Evolutionary conservation across 2,888 invertebrate genomes (phyloP).

Genomic region (Amphipyra tragopoginis): DNA sequence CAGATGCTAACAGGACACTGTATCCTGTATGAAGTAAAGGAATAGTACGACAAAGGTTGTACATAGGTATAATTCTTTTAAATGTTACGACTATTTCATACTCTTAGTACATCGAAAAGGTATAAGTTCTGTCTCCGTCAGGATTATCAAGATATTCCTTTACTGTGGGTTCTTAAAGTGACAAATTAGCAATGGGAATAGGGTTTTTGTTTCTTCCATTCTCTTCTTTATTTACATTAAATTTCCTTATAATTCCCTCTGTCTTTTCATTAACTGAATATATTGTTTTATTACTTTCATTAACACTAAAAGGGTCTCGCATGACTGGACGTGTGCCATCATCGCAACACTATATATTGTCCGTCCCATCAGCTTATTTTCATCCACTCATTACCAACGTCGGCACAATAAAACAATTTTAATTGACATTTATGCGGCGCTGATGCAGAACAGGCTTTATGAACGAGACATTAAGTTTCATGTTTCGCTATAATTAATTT

Average conservation of each 20-base stretch:
- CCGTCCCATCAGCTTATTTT: conserved; percentile 34
- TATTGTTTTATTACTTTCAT: conserved; percentile 23
- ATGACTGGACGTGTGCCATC: conserved; percentile 18
- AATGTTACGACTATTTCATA: conserved; percentile 11
- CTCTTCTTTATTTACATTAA: conserved; percentile 23
- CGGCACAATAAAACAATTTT: conserved; percentile 63
- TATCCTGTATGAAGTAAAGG: conserved; percentile 16
- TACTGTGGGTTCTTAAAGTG: too few relatives aligned
- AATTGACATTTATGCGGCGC: conserved; percentile 64
- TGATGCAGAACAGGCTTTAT: conserved; percentile 61
- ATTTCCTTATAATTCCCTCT: conserved; percentile 21
- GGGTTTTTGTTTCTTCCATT: not conserved
- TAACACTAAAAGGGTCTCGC: conserved; percentile 16
- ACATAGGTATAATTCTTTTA: conserved; percentile 5
- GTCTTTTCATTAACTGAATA: not conserved
- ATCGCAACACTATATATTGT: conserved; percentile 16
- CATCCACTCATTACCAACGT: conserved; percentile 58
- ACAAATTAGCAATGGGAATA: not conserved
- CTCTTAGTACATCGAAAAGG: not conserved
- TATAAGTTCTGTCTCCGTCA: not conserved
- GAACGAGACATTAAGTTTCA: conserved; percentile 58
- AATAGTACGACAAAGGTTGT: conserved; percentile 22
- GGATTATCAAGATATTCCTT: not conserved
- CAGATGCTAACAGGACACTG: conserved; percentile 36
- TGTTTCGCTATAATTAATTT: conserved; percentile 63